These are phyloP conservation scores for Morelia viridis DNA, from an alignment of 2,797 vertebrate species.

Conservation along the genomic window DNA sequence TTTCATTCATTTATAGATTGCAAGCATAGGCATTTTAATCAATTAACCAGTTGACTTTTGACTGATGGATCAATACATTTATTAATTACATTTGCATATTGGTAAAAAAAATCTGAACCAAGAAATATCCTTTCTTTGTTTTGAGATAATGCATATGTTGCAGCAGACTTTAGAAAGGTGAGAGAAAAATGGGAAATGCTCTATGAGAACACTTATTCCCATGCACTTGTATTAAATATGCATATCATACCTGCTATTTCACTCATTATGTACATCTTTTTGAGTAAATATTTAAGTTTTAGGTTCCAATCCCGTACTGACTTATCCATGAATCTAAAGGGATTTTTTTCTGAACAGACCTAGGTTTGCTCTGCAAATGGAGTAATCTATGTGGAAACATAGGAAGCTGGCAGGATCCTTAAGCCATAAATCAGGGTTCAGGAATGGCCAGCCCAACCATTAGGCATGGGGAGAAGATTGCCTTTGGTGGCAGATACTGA, in stretches of 20 bases:
- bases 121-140: neutral
- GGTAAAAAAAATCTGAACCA: neutral
- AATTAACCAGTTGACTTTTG: neutral
- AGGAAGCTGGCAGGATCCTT: neutral
- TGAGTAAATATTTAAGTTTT: neutral
- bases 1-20: conserved; percentile 27
- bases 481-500: neutral
- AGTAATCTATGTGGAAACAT: neutral
- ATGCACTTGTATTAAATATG: neutral
- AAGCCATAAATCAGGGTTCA: neutral
- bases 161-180: neutral
- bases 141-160: neutral
- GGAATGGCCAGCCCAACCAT: neutral
- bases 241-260: neutral
- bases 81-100: neutral
- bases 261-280: neutral
- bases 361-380: neutral
- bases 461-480: neutral
- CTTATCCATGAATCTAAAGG: neutral
- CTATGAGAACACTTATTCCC: neutral
- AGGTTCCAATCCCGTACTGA: neutral
- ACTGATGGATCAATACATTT: neutral
- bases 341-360: neutral
- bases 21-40: neutral
- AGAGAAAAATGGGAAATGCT: neutral